phyloP scores from a whole-genome alignment of 1,140 invertebrate species.

The Leptopilina clavipes region DNA sequence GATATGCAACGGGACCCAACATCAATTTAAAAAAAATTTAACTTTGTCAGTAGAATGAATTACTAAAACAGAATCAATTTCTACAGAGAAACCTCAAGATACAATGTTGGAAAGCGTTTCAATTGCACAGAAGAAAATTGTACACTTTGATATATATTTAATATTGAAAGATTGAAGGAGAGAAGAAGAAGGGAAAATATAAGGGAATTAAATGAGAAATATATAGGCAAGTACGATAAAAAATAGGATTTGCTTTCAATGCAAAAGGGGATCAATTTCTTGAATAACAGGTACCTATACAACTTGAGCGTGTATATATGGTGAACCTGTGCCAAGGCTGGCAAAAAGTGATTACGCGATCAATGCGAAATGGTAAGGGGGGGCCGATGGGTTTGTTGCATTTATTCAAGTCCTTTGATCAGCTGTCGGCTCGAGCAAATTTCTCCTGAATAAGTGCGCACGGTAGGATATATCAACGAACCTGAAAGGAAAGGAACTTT shows the following conservation, averaged over 20 bases:
- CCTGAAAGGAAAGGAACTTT: conserved; percentile 12
- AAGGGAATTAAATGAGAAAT: neutral
- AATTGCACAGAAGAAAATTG: too few species aligned
- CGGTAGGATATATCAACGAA: conserved; percentile 17
- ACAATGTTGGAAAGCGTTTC: too few species aligned
- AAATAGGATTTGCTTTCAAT: neutral
- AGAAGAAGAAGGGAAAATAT: neutral
- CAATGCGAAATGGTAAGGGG: neutral
- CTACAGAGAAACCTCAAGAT: too few species aligned
- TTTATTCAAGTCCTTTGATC: conserved; percentile 20
- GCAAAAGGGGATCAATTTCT: neutral
- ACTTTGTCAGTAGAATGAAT: too few species aligned
- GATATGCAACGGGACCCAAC: too few species aligned
- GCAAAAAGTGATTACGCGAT: conserved; percentile 37
- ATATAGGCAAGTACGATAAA: neutral
- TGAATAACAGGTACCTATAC: conserved; percentile 8
- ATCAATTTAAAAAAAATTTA: too few species aligned
- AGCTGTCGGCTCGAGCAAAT: conserved; percentile 6
- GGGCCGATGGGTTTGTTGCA: conserved; percentile 13
- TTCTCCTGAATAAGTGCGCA: conserved; percentile 8
- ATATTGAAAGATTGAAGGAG: neutral
- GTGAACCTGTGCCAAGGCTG: conserved; percentile 4
- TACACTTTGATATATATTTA: too few species aligned
- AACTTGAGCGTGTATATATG: neutral
- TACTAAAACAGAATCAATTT: too few species aligned